Percentiles rank a stretch among this genome's conserved stretches.
Conservation (phyloP, 2,888 invertebrate species). For the Acrobasis suavella region DNA sequence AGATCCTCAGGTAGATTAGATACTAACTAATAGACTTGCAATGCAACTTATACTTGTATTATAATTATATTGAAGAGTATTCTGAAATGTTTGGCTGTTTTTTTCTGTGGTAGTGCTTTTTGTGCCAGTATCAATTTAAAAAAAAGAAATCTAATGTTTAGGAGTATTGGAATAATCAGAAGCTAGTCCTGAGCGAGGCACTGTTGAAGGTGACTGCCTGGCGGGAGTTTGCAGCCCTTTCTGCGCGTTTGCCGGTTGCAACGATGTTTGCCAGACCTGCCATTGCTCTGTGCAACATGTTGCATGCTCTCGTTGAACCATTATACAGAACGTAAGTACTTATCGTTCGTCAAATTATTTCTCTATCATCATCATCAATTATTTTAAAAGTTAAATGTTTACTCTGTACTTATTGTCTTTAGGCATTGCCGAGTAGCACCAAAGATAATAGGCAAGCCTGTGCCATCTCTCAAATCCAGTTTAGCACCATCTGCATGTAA, state of each 20-base stretch:
- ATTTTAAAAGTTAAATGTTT: too few relatives aligned
- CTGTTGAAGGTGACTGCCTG: slow-evolving; percentile 94
- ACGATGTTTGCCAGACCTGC: slow-evolving; percentile 90
- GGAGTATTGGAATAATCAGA: slow-evolving; percentile 90
- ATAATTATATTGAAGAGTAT: too few relatives aligned
- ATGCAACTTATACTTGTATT: too few relatives aligned
- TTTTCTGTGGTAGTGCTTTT: too few relatives aligned
- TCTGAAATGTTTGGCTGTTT: too few relatives aligned
- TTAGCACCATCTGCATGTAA: slow-evolving; percentile 86
- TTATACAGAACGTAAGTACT: slow-evolving; percentile 87
- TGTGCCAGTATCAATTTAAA: too few relatives aligned
- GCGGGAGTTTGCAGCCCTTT: slow-evolving; percentile 91
- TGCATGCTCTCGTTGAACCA: slow-evolving; percentile 93
- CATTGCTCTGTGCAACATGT: slow-evolving; percentile 88
- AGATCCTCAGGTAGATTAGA: slow-evolving; percentile 82
- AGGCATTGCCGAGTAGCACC: slow-evolving; percentile 89
- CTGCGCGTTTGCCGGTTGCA: slow-evolving; percentile 91
- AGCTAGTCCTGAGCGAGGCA: slow-evolving; percentile 95
- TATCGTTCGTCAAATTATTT: too few relatives aligned
- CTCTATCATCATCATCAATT: too few relatives aligned
- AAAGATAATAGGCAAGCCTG: slow-evolving; percentile 84
- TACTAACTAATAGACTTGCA: background rate
- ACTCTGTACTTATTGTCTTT: slow-evolving; percentile 40
- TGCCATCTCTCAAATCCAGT: slow-evolving; percentile 75
- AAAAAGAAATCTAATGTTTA: slow-evolving; percentile 30